Conservation (phyloP, 2,888 invertebrate species). For the Carabus problematicus region DNA sequence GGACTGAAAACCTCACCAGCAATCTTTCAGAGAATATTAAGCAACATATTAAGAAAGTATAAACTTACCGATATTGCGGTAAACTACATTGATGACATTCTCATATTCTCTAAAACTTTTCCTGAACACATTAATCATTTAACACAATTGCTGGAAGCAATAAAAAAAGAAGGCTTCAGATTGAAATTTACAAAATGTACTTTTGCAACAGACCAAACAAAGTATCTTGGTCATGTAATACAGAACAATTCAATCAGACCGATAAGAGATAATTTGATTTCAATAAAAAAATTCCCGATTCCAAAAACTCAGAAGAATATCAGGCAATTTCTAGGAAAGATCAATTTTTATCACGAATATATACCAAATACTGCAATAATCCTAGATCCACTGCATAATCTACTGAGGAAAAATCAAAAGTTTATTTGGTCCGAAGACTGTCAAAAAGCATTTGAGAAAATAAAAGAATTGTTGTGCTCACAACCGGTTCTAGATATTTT, state of each 20-base stretch:
- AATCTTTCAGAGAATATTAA: conserved; percentile 46
- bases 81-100: conserved; percentile 47
- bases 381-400: conserved; percentile 45
- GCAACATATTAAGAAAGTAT: conserved; percentile 44
- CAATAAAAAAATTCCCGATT: conserved; percentile 41
- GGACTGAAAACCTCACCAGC: conserved; percentile 47
- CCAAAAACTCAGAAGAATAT: conserved; percentile 43
- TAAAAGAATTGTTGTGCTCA: conserved; percentile 42
- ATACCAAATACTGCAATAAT: conserved; percentile 42
- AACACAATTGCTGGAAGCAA: conserved; percentile 41
- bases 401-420: conserved; percentile 43
- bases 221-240: conserved; percentile 41
- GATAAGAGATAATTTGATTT: conserved; percentile 40
- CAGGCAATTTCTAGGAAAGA: conserved; percentile 44
- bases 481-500: conserved; percentile 47
- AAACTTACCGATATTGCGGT: conserved; percentile 42
- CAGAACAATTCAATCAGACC: conserved; percentile 37
- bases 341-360: too few relatives aligned
- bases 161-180: too few relatives aligned
- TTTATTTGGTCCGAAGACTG: conserved; percentile 46
- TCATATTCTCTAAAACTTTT: conserved; percentile 46
- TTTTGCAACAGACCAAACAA: conserved; percentile 31
- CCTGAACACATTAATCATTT: conserved; percentile 44
- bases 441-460: conserved; percentile 33
- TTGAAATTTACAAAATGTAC: conserved; percentile 41